Evolutionary conservation across 2,113 vertebrate genomes (phyloP).

Genomic region (Bucco capensis): DNA sequence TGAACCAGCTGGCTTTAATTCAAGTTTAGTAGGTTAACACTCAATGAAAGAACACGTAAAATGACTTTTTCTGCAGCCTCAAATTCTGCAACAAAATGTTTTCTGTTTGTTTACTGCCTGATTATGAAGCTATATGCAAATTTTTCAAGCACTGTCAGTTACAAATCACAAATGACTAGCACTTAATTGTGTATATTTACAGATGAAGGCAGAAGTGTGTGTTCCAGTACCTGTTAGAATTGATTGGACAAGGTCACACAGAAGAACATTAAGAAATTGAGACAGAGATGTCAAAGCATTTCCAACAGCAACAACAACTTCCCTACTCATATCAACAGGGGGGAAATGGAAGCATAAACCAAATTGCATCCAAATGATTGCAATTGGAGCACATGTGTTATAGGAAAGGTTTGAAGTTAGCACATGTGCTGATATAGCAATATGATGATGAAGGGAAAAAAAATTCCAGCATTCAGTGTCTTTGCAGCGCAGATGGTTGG

Average conservation of each 20-base stretch:
- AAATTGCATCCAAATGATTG: conserved; percentile 59
- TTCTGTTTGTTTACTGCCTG: background rate
- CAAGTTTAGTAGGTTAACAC: background rate
- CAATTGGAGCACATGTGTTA: conserved; percentile 47
- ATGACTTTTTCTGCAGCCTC: background rate
- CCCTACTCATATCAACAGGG: conserved; percentile 25
- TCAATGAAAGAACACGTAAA: background rate
- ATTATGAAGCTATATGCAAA: background rate
- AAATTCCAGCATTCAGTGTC: conserved; percentile 51
- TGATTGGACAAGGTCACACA: conserved; percentile 30
- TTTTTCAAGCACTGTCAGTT: conserved; percentile 8
- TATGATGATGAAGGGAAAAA: conserved; percentile 33
- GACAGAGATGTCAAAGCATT: conserved; percentile 57
- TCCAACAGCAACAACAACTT: background rate
- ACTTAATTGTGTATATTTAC: background rate
- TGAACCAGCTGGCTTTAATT: background rate
- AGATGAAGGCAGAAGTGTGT: background rate
- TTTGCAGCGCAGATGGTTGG: conserved; percentile 62
- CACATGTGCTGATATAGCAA: conserved; percentile 65
- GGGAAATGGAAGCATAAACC: conserved; percentile 55
- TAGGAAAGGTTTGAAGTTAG: conserved; percentile 52
- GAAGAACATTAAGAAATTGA: conserved; percentile 35
- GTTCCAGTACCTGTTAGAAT: conserved; percentile 51
- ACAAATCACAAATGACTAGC: background rate
- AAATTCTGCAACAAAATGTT: background rate